Conservation (phyloP, 2,797 vertebrate genomes). For the Urocyon cinereoargenteus region DNA sequence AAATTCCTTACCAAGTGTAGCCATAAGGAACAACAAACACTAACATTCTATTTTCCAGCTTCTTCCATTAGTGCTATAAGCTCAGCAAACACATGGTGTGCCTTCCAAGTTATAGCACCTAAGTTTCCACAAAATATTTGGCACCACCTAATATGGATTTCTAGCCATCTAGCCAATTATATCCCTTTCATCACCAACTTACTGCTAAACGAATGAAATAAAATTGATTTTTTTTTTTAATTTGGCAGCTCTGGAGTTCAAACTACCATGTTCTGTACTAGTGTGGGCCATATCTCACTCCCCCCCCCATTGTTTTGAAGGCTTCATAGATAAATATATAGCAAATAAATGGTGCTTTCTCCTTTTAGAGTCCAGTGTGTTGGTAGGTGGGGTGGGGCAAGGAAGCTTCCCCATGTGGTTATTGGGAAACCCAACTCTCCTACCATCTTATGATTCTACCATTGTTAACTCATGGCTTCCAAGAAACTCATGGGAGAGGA, state of each 20-base stretch:
- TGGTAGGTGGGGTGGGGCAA: neutral
- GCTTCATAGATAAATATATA: neutral
- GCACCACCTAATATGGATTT: neutral
- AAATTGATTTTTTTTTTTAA: neutral
- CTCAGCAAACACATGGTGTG: neutral
- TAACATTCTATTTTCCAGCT: neutral
- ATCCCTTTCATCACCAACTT: neutral
- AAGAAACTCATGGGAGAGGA: neutral
- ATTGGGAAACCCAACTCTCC: neutral
- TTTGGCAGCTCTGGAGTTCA: neutral
- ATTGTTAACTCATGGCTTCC: neutral
- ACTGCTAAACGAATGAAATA: neutral
- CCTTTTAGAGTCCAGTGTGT: neutral
- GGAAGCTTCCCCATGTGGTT: neutral
- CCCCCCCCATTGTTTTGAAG: neutral
- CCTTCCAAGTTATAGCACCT: neutral
- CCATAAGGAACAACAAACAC: neutral
- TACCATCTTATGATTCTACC: neutral
- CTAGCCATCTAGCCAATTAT: neutral
- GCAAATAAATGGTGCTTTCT: neutral
- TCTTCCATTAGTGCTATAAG: neutral
- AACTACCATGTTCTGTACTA: neutral
- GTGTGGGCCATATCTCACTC: neutral
- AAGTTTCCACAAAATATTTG: neutral
- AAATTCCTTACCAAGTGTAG: neutral